Conservation (phyloP, 2,797 vertebrate genomes). For the Oophaga sylvatica region DNA sequence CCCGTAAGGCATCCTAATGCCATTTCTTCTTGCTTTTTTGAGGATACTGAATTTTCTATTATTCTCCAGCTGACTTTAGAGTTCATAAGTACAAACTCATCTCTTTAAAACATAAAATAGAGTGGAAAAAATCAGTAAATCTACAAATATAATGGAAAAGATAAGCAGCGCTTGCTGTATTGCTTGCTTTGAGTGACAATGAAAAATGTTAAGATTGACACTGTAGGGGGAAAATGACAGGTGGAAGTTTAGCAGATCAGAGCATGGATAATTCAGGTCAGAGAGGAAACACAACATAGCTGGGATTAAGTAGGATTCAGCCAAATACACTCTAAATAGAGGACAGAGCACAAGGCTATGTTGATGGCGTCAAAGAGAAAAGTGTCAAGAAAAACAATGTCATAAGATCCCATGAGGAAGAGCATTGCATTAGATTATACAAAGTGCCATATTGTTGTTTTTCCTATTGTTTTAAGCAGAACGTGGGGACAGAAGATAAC, state of each 20-base stretch:
- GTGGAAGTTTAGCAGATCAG: conserved; percentile 40
- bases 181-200: conserved; percentile 10
- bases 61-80: neutral
- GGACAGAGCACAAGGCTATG: conserved; percentile 11
- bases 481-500: neutral
- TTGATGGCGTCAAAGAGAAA: conserved; percentile 35
- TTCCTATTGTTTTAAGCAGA: conserved; percentile 9
- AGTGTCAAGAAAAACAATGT: conserved; percentile 43
- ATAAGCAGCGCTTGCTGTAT: neutral
- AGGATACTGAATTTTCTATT: neutral
- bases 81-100: neutral
- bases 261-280: conserved; percentile 40
- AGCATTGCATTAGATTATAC: conserved; percentile 10
- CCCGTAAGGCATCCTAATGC: no score
- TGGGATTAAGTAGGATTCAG: conserved; percentile 49
- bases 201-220: conserved; percentile 28
- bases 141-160: neutral
- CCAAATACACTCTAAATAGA: conserved; percentile 30
- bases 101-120: neutral
- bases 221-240: conserved; percentile 27
- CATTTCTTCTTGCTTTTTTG: no score
- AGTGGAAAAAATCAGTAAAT: neutral
- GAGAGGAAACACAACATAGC: conserved; percentile 45
- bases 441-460: conserved; percentile 4
- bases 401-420: conserved; percentile 27